Base-by-base conservation (phyloP, 2,113 vertebrate genomes). In the Rhinolophus sinicus region DNA sequence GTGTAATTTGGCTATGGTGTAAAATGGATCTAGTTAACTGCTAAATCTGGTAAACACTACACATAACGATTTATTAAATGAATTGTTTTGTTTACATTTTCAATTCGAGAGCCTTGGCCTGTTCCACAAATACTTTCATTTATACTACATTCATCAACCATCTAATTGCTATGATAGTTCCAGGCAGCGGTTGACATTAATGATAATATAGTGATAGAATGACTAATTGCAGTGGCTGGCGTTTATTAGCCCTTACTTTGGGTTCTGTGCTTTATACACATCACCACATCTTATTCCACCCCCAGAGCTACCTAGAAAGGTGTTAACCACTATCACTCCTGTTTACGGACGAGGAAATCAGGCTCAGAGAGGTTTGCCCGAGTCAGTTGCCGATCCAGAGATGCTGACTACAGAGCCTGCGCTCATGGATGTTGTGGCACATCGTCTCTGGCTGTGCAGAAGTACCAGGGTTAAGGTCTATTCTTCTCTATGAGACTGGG, bases 121-220 rank as follows among this genome's bases (percentile, higher is more conserved):
- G 11, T 93, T 95, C 87, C 38, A 87, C 80, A 93, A 96, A 92
- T n/a, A 38, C n/a, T 83, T 88, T 44, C 38, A 44, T 54, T 95
- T 83, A 67, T 19, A 88, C 16, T 35, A 88, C 40, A 26, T 18
- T 54, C 72, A 56, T 78, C n/a, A 81, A 44, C 18, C n/a, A 90
- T 67, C 62, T 82, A 60, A 75, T 64, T n/a, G n/a, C 24, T 81
- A 33, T 44, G 50, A 38, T 21, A 12, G 0, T 38, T 56, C 9
- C 33, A 60, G 88, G 88, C 5, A 50, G 75, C 50, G 67, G 85
- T 14, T 60, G 80, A 77, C 15, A 64, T 21, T 54, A 64, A 89
- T 22, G 50, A 56, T 58, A 64, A 58, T 15, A 21, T 1, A 62
- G 26, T 19, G 54, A 54, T 65, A 90, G 28, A 47, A 40, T 56